phyloP scores from a whole-genome alignment of 1,140 invertebrate species.

The Sinonovacula constricta region DNA sequence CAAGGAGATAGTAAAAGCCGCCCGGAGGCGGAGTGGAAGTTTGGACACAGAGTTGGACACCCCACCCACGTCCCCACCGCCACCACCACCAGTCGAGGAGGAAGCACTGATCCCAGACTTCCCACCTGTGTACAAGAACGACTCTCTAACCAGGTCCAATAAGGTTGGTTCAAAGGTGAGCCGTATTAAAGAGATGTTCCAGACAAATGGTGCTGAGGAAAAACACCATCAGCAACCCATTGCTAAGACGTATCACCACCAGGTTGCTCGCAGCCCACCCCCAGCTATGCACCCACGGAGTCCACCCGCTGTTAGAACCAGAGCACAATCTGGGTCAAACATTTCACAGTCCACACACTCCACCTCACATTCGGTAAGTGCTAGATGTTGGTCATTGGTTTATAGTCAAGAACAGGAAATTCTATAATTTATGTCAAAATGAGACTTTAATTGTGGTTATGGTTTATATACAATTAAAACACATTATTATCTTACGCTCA shows the following conservation, averaged over 20 bases:
- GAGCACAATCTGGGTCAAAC: slow-evolving; percentile 47
- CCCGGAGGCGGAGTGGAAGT: slow-evolving; percentile 59
- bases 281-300: slow-evolving; percentile 13
- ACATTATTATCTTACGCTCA: no score
- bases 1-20: slow-evolving; percentile 55
- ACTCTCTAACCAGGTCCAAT: slow-evolving; percentile 5
- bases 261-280: neutral
- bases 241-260: slow-evolving; percentile 1
- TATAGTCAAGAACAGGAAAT: no score
- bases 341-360: slow-evolving; percentile 17
- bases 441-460: no score
- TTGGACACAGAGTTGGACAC: slow-evolving; percentile 20
- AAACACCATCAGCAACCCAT: slow-evolving; percentile 25
- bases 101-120: slow-evolving; percentile 48
- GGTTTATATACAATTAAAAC: no score
- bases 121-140: slow-evolving; percentile 10
- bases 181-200: slow-evolving; percentile 66
- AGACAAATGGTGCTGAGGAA: slow-evolving; percentile 26
- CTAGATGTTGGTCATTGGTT: no score
- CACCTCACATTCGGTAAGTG: no score
- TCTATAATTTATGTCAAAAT: no score
- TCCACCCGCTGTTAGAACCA: slow-evolving; percentile 3
- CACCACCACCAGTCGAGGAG: slow-evolving; percentile 26
- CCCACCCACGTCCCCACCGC: slow-evolving; percentile 15
- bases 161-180: slow-evolving; percentile 62